Base-by-base conservation (phyloP, 1,140 invertebrate species). In the Sitophilus oryzae region DNA sequence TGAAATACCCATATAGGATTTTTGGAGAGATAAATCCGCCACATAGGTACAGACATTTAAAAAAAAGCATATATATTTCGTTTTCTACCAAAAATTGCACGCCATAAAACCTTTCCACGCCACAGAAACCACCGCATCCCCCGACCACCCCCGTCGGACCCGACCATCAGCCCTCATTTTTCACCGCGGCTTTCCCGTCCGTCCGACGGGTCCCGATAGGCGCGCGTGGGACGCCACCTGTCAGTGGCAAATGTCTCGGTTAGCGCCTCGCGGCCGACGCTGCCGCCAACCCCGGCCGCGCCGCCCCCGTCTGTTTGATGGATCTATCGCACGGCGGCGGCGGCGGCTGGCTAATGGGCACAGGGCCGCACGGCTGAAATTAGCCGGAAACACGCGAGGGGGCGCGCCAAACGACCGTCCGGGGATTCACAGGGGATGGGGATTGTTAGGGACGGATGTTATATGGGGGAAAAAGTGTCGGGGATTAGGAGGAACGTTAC, bases 181-280 rank as follows among this genome's bases (percentile, higher is more conserved):
- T n/a, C n/a, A n/a, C n/a, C n/a, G n/a, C n/a, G 25, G 25, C 25
- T 6, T 6, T 6, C 11, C 25, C 25, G 25, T 37, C 44, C 34
- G 34, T 38, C 22, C 45, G 45, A 37, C 6, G 16, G 18, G 21
- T 20, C 40, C 42, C 22, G 36, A 30, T 30, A 30, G 25, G 47
- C 53, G 47, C 49, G 60, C 66, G 62, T 67, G 66, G 66, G 65
- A 64, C 63, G 66, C 65, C 67, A 67, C 67, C 65, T 67, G 67
- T 69, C 67, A 67, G 67, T 66, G 65, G 67, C 65, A 69, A 69
- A 66, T 67, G 67, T 67, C 66, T 68, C 66, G 65, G 61, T 64
- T 68, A 66, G 54, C 48, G 54, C 53, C 45, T 47, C 53, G 53
- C 53, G 53, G 53, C 53, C 53, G 53, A 46, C 54, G 35, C 54